Conservation (phyloP, 2,113 vertebrate species). For the Sinocyclocheilus anshuiensis region DNA sequence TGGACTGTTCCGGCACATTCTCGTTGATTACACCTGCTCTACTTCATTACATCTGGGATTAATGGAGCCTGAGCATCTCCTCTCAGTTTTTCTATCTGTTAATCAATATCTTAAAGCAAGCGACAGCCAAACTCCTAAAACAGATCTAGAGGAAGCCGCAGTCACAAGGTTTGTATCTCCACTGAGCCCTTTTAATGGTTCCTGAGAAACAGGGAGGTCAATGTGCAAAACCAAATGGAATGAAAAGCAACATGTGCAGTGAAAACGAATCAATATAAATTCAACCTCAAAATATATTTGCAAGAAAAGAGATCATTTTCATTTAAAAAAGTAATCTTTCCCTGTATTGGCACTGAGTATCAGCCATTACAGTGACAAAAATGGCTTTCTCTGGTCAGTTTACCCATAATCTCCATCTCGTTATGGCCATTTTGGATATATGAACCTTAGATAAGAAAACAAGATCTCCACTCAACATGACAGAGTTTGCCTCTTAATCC, state of each 20-base stretch:
- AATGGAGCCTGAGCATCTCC: constrained; percentile 16
- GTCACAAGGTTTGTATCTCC: not conserved
- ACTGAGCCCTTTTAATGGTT: not conserved
- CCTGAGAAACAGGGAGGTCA: not conserved
- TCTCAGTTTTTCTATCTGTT: not conserved
- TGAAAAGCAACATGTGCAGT: not conserved
- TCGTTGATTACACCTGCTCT: constrained; percentile 23
- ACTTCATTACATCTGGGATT: constrained; percentile 18
- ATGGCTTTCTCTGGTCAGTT: not conserved
- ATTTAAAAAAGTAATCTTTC: not conserved
- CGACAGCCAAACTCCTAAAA: not conserved
- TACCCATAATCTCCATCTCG: constrained; percentile 16
- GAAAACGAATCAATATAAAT: not conserved
- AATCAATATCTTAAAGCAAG: constrained; percentile 13
- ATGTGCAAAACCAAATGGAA: not conserved
- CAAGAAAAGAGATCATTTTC: not conserved
- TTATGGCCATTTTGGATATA: not conserved
- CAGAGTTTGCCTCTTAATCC: constrained; percentile 23
- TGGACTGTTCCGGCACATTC: constrained; percentile 6
- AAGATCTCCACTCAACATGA: constrained; percentile 7
- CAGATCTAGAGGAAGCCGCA: not conserved
- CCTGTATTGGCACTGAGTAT: not conserved
- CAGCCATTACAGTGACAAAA: constrained; percentile 13
- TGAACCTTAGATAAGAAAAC: not conserved
- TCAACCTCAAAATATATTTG: not conserved